Percentiles rank a stretch among this genome's conserved stretches.
Evolutionary conservation across 1,140 invertebrate species (phyloP).

Genomic region (Harpegnathos saltator): DNA sequence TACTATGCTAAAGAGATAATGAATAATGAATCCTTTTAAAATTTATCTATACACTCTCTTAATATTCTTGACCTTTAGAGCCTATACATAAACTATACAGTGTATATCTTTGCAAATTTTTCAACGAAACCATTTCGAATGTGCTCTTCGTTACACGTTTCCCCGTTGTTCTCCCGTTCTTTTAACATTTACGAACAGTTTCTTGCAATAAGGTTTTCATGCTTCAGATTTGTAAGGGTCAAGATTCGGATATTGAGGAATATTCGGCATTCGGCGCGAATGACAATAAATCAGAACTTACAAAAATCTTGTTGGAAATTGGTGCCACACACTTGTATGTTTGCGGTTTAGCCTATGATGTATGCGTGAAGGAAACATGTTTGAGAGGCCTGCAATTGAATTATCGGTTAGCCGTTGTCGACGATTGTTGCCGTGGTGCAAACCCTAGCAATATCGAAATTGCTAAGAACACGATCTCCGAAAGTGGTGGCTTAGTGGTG

Average conservation of each 20-base stretch:
- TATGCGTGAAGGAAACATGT: constrained; percentile 92
- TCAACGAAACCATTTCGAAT: background rate
- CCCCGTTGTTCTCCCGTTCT: background rate
- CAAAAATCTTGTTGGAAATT: constrained; percentile 86
- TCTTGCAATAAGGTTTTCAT: constrained; percentile 75
- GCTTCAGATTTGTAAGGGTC: constrained; percentile 90
- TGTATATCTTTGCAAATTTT: background rate
- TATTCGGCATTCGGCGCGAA: constrained; percentile 93
- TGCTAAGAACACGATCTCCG: constrained; percentile 85
- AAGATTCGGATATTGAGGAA: constrained; percentile 90
- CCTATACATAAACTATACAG: background rate
- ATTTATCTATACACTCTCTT: too few relatives aligned
- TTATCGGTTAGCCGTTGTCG: constrained; percentile 89
- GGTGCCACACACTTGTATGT: constrained; percentile 91
- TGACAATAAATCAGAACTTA: constrained; percentile 87
- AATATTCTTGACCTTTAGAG: background rate
- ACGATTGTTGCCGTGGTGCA: constrained; percentile 91
- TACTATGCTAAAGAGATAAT: too few relatives aligned
- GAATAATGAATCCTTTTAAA: too few relatives aligned
- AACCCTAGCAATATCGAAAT: constrained; percentile 85
- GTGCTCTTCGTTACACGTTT: background rate
- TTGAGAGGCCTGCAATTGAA: constrained; percentile 88
- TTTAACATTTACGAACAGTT: background rate
- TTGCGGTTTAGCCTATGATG: constrained; percentile 92
- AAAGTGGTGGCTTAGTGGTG: constrained; percentile 87